A percentile compares a stretch with the other conserved stretches of the same genome.
Conservation (phyloP, 2,113 vertebrate genomes). For the Peucedramus taeniatus region DNA sequence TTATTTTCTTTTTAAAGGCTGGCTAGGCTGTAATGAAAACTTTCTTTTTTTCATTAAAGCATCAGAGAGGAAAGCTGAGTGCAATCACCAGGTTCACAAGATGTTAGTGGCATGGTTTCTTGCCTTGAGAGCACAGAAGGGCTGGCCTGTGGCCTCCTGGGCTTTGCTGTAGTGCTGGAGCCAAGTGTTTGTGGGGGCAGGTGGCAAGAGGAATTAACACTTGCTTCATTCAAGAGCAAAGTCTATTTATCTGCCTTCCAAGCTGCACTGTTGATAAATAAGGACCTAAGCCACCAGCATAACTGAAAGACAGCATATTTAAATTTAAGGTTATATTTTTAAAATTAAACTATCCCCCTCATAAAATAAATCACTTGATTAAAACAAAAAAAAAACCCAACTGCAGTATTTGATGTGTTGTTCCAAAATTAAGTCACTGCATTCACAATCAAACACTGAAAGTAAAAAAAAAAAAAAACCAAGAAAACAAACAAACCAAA, state of each 20-base stretch:
- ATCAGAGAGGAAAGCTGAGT: background rate
- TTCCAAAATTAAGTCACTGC: background rate
- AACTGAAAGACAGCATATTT: background rate
- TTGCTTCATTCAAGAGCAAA: conserved; percentile 18
- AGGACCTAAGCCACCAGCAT: background rate
- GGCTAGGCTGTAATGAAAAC: background rate
- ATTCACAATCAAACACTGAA: background rate
- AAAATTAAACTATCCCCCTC: background rate
- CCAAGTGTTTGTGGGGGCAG: conserved; percentile 23
- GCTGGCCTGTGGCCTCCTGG: background rate
- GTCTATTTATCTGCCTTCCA: conserved; percentile 1
- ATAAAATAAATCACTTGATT: background rate
- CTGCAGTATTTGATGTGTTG: background rate
- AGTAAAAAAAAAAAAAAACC: background rate
- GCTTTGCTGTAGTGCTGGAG: background rate
- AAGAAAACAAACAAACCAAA: too few species aligned
- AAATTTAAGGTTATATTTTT: background rate
- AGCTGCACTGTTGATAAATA: background rate
- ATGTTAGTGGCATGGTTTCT: background rate
- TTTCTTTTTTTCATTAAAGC: background rate
- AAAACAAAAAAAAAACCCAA: background rate
- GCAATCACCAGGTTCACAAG: background rate
- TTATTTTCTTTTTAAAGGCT: background rate
- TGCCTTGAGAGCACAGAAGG: background rate
- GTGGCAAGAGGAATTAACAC: conserved; percentile 26